Evolutionary conservation across 1,140 invertebrate species (phyloP).

Genomic region (Bombus soroeensis): DNA sequence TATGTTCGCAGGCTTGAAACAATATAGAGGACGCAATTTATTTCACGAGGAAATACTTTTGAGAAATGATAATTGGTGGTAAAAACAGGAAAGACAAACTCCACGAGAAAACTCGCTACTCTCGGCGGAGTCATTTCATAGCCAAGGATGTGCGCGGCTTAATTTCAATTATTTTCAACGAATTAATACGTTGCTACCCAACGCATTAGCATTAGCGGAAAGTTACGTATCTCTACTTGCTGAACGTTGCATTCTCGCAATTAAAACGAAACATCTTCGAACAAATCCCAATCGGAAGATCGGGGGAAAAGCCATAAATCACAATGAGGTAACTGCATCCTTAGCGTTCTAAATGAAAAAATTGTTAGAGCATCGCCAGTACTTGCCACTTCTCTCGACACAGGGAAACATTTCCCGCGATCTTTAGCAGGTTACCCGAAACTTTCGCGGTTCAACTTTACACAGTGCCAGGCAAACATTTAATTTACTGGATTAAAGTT

Average conservation of each 20-base stretch:
- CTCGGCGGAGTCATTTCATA: background rate
- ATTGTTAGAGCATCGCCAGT: too few species aligned
- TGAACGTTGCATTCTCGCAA: background rate
- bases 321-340: background rate
- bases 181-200: background rate
- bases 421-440: too few species aligned
- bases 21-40: background rate
- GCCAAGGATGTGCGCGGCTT: background rate
- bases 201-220: background rate
- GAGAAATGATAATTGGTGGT: background rate
- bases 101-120: background rate
- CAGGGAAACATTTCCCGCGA: too few species aligned
- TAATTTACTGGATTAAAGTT: slow-evolving; percentile 64
- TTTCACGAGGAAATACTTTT: background rate
- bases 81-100: background rate
- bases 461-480: slow-evolving; percentile 52
- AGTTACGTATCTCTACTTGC: background rate
- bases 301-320: too few species aligned
- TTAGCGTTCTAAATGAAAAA: too few species aligned
- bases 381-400: too few species aligned
- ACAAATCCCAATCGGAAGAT: background rate
- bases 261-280: background rate
- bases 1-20: background rate
- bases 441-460: background rate
- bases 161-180: slow-evolving; percentile 5